Percentiles rank a stretch among this genome's conserved stretches.
These are phyloP conservation scores for Cnemophilus loriae DNA, from an alignment of 2,113 vertebrate genomes.

Conservation along the genomic window DNA sequence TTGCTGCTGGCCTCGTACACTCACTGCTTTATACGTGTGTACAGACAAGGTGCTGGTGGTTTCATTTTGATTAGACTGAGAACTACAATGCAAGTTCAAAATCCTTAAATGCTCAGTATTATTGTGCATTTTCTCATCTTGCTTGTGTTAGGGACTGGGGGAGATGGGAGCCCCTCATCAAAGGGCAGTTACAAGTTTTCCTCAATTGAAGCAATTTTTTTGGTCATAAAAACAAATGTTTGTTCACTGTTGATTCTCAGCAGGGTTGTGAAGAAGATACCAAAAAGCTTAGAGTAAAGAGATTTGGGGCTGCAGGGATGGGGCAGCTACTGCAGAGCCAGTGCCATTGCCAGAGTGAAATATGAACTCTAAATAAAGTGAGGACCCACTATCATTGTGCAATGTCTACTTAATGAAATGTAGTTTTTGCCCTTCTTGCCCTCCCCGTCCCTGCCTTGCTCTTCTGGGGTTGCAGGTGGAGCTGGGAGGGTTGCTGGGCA, in stretches of 20 bases:
- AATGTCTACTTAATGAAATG: background rate
- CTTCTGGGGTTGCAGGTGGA: background rate
- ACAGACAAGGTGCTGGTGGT: background rate
- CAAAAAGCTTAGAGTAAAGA: background rate
- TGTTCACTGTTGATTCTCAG: background rate
- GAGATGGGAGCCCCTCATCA: background rate
- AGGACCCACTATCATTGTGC: fast-evolving
- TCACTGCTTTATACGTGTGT: background rate
- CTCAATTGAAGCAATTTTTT: background rate
- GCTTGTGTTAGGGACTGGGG: fast-evolving
- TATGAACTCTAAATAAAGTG: fast-evolving
- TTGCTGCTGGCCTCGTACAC: fast-evolving
- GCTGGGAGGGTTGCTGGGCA: background rate
- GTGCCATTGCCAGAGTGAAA: background rate
- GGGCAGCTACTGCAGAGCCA: fast-evolving
- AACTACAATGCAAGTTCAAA: background rate
- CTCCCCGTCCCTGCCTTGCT: background rate
- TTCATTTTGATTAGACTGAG: background rate
- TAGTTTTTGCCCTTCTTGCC: fast-evolving
- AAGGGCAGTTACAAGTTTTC: background rate
- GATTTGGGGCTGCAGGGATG: background rate
- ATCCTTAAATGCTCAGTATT: background rate
- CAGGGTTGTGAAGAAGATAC: background rate
- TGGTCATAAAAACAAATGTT: background rate
- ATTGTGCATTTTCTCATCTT: background rate